Evolutionary conservation across 2,888 invertebrate genomes (phyloP).

Genomic region (Sinodicranocentrus sp.): DNA sequence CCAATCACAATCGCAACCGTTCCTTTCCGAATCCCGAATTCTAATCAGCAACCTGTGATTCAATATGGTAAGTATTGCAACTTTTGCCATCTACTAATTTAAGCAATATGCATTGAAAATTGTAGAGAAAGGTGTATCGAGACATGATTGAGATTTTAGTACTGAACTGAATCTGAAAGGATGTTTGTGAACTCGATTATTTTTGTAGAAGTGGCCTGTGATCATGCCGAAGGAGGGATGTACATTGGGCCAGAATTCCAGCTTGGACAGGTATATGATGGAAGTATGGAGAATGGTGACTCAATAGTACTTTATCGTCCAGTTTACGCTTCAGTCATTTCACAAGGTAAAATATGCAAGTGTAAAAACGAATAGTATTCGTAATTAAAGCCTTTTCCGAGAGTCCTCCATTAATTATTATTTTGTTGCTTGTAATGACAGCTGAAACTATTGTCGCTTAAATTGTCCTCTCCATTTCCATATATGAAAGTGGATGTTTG

Average conservation of each 20-base stretch:
- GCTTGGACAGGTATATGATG: constrained; percentile 88
- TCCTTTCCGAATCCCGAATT: constrained; percentile 85
- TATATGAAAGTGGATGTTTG: too few relatives aligned
- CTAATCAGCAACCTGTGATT: constrained; percentile 82
- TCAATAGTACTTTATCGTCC: constrained; percentile 84
- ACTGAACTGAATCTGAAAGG: too few relatives aligned
- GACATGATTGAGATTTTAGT: too few relatives aligned
- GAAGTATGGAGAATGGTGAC: constrained; percentile 81
- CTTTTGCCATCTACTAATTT: neutral
- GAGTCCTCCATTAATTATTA: too few relatives aligned
- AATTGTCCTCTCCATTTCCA: too few relatives aligned
- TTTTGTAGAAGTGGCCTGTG: constrained; percentile 83
- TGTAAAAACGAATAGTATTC: too few relatives aligned
- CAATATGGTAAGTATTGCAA: constrained; percentile 83
- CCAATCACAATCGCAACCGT: constrained; percentile 88
- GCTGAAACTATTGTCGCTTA: too few relatives aligned
- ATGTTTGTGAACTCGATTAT: too few relatives aligned
- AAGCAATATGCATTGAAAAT: neutral
- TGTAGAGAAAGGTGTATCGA: neutral
- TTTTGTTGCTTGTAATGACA: too few relatives aligned
- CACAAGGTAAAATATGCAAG: constrained; percentile 38
- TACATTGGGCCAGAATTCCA: constrained; percentile 82
- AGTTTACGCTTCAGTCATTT: constrained; percentile 79
- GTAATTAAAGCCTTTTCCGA: too few relatives aligned
- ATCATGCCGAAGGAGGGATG: constrained; percentile 87